Evolutionary conservation across 2,888 invertebrate species (phyloP).

Genomic region (Muscina levida): DNA sequence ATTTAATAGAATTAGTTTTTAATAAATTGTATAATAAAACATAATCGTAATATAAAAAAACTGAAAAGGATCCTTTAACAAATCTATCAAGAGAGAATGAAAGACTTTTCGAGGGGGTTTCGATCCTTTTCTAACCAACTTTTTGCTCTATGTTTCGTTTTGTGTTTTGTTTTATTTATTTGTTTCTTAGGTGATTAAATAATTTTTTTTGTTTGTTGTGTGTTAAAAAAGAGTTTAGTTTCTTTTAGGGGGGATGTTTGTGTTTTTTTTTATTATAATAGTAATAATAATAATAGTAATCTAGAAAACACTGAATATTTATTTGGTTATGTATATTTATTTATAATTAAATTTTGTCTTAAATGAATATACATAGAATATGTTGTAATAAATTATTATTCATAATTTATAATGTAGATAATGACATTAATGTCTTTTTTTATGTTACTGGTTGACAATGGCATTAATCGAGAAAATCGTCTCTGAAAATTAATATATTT

Average conservation of each 20-base stretch:
- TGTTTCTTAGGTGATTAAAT: conserved; percentile 10
- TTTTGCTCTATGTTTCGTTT: conserved; percentile 17
- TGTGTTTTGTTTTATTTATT: conserved; percentile 9
- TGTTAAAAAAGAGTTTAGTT: conserved; percentile 16
- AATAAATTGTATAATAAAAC: conserved; percentile 32
- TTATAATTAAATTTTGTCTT: conserved; percentile 64
- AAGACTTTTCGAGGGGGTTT: conserved; percentile 7
- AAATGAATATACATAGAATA: too few relatives aligned
- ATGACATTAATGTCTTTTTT: too few relatives aligned
- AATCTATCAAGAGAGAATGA: conserved; percentile 8
- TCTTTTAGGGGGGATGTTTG: neutral
- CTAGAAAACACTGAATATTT: conserved; percentile 62
- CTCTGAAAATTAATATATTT: too few relatives aligned
- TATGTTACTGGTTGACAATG: too few relatives aligned
- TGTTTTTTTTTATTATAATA: too few relatives aligned
- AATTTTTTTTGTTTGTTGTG: conserved; percentile 24
- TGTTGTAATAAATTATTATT: too few relatives aligned
- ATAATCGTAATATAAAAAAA: conserved; percentile 38
- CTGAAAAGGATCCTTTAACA: conserved; percentile 37
- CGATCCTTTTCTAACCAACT: conserved; percentile 47
- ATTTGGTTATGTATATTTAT: conserved; percentile 67
- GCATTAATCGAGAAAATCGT: too few relatives aligned
- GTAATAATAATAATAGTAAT: too few relatives aligned
- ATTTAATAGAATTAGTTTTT: conserved; percentile 57
- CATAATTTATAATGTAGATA: too few relatives aligned